Conservation (phyloP, 2,888 invertebrate genomes). For the Trisateles emortualis region DNA sequence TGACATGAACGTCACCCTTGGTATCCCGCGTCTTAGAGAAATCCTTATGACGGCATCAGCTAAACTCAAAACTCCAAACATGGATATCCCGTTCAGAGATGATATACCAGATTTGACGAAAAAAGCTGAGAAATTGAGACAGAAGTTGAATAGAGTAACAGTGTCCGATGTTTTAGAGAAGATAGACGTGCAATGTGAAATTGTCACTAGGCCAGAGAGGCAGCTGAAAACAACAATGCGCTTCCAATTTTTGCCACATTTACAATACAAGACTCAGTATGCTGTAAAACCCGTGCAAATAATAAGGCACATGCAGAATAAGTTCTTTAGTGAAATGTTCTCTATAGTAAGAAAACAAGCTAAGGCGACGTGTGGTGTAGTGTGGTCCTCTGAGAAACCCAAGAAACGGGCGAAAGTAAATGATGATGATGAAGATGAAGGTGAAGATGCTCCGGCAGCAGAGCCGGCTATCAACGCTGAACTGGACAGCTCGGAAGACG, state of each 20-base stretch:
- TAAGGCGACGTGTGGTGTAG: constrained; percentile 81
- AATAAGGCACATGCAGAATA: constrained; percentile 91
- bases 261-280: constrained; percentile 91
- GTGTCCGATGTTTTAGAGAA: constrained; percentile 93
- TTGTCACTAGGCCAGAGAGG: constrained; percentile 85
- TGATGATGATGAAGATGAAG: constrained; percentile 76
- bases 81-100: constrained; percentile 95
- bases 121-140: constrained; percentile 90
- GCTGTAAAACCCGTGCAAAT: constrained; percentile 90
- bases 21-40: constrained; percentile 98
- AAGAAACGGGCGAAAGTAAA: constrained; percentile 60
- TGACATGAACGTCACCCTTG: constrained; percentile 99
- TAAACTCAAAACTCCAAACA: constrained; percentile 98
- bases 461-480: constrained; percentile 61
- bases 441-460: constrained; percentile 57
- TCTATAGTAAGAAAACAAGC: constrained; percentile 86
- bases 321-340: constrained; percentile 90
- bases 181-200: constrained; percentile 87
- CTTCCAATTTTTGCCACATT: constrained; percentile 91
- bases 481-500: constrained; percentile 89
- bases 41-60: constrained; percentile 98
- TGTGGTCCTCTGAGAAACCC: constrained; percentile 83
- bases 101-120: constrained; percentile 76
- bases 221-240: constrained; percentile 89
- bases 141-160: constrained; percentile 92